These are phyloP conservation scores for Etheostoma spectabile DNA, from an alignment of 2,113 vertebrate genomes.

Conservation along the genomic window DNA sequence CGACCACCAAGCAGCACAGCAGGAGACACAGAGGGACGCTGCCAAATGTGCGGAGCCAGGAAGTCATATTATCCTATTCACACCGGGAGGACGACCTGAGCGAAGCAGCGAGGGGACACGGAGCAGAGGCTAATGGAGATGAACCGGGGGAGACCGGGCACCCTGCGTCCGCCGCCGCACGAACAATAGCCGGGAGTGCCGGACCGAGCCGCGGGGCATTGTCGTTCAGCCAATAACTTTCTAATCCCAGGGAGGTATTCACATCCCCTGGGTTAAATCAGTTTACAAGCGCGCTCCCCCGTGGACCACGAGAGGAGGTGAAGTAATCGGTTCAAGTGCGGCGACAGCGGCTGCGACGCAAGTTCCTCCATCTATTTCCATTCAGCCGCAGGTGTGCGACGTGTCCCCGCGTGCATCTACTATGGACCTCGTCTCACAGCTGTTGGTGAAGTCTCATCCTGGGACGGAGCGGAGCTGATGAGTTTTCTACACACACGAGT, in stretches of 20 bases:
- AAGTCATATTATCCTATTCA: constrained; percentile 82
- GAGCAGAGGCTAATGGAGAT: constrained; percentile 52
- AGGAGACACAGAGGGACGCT: constrained; percentile 71
- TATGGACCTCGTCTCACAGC: constrained; percentile 15
- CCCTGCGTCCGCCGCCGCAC: constrained; percentile 60
- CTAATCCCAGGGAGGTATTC: constrained; percentile 76
- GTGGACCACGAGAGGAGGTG: constrained; percentile 66
- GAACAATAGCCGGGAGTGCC: constrained; percentile 77
- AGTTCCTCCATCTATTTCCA: constrained; percentile 65
- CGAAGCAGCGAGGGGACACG: constrained; percentile 46
- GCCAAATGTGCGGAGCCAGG: constrained; percentile 76
- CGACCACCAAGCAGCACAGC: constrained; percentile 61
- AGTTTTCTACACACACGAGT: not conserved
- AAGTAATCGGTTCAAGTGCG: constrained; percentile 54
- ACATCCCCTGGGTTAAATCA: constrained; percentile 74
- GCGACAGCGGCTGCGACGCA: constrained; percentile 28
- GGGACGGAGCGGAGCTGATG: constrained; percentile 36
- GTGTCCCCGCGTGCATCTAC: constrained; percentile 31
- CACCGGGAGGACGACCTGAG: constrained; percentile 60
- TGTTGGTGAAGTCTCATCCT: constrained; percentile 44
- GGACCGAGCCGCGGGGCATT: constrained; percentile 69
- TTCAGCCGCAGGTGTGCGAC: constrained; percentile 78
- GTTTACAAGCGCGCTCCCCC: constrained; percentile 75
- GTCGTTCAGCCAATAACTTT: constrained; percentile 63
- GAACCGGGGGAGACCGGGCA: constrained; percentile 47